These are phyloP conservation scores for Virgularia gustaviana DNA, from an alignment of 92 coral and sea anemone genomes.

Conservation along the genomic window DNA sequence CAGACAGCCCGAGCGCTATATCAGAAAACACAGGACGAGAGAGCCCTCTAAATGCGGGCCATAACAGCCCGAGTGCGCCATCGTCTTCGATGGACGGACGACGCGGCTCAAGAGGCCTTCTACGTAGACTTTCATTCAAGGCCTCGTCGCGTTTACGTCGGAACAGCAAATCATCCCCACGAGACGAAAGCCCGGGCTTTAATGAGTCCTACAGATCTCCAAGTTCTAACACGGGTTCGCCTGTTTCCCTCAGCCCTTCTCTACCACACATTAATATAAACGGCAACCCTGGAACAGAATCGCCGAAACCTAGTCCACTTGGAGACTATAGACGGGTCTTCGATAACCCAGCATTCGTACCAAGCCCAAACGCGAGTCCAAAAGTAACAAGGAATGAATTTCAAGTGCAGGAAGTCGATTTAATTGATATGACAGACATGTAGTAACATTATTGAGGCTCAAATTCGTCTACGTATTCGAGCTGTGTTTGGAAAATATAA, in stretches of 20 bases:
- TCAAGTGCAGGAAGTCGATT: neutral
- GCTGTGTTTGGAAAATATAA: too few species aligned
- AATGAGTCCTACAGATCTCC: neutral
- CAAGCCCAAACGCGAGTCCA: constrained; percentile 21
- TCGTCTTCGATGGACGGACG: neutral
- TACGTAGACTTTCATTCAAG: constrained; percentile 33
- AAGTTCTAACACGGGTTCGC: neutral
- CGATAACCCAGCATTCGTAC: constrained; percentile 29
- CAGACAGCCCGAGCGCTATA: too few species aligned
- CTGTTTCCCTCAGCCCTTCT: neutral
- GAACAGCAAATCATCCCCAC: constrained; percentile 29
- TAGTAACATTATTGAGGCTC: too few species aligned
- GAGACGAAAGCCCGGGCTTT: constrained; percentile 2
- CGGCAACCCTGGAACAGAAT: neutral
- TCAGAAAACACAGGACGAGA: too few species aligned
- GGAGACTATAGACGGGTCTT: constrained; percentile 11
- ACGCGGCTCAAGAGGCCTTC: constrained; percentile 9
- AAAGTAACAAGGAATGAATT: neutral
- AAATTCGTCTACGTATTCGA: too few species aligned
- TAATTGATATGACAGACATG: constrained; percentile 19
- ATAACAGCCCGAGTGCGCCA: neutral
- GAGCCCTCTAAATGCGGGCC: too few species aligned
- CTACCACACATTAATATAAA: constrained; percentile 9
- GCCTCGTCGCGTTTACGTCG: constrained; percentile 1
- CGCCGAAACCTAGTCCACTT: neutral